phyloP scores from a whole-genome alignment of 2,113 vertebrate species.

The Physeter macrocephalus region DNA sequence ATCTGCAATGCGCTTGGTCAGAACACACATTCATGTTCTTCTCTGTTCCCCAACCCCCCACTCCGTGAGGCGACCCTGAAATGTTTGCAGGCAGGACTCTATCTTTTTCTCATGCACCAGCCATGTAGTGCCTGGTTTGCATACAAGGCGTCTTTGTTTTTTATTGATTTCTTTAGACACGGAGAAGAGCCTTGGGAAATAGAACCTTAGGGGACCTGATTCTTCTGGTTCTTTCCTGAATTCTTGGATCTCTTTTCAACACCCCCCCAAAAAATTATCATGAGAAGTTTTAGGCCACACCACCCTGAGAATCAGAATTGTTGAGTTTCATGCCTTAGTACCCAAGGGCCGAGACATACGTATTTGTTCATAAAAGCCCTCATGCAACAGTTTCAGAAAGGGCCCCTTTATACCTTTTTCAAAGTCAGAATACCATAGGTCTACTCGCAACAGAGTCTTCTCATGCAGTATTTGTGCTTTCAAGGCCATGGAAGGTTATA shows the following conservation, averaged over 20 bases:
- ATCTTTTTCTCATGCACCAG: not conserved
- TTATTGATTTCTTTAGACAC: not conserved
- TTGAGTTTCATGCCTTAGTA: not conserved
- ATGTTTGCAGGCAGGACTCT: rapidly evolving
- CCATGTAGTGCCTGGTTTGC: not conserved
- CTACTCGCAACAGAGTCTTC: not conserved
- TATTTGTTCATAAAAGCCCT: not conserved
- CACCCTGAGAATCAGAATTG: not conserved
- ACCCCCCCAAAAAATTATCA: not conserved
- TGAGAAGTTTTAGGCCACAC: not conserved
- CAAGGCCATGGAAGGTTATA: not conserved
- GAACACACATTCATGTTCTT: not conserved
- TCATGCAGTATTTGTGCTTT: not conserved
- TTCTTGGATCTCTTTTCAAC: not conserved
- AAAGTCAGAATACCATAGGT: not conserved
- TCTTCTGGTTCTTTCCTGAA: not conserved
- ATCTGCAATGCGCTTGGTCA: too few relatives aligned
- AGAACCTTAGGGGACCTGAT: not conserved
- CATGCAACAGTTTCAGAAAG: not conserved
- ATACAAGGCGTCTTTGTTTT: not conserved
- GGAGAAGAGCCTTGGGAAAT: not conserved
- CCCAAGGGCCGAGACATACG: not conserved
- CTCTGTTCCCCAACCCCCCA: rapidly evolving
- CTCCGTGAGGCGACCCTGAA: not conserved
- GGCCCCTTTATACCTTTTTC: not conserved